A percentile compares a stretch with the other conserved stretches of the same genome.
Conservation (phyloP, 2,113 vertebrate species). For the Larimichthys polyactis region DNA sequence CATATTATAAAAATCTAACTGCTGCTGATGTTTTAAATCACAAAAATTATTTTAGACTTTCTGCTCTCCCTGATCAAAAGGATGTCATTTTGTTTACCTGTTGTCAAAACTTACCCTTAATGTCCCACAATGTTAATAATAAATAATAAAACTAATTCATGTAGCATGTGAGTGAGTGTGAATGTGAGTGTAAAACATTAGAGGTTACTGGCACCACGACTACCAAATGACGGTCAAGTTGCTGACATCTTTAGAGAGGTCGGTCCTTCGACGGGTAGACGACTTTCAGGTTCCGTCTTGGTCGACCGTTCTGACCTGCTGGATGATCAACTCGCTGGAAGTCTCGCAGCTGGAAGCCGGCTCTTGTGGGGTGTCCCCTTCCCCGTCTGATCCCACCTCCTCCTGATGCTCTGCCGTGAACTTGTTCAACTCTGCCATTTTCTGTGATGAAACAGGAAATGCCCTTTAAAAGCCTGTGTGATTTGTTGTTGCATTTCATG, state of each 20-base stretch:
- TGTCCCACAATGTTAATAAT: neutral
- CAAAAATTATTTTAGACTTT: neutral
- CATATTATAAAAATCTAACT: neutral
- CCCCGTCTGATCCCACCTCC: slow-evolving; percentile 79
- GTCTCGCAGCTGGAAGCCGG: fast-evolving
- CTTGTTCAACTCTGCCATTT: slow-evolving; percentile 95
- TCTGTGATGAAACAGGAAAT: slow-evolving; percentile 81
- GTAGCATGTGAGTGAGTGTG: slow-evolving; percentile 6
- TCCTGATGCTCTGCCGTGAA: slow-evolving; percentile 84
- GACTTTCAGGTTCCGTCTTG: slow-evolving; percentile 90
- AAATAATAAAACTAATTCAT: slow-evolving; percentile 16
- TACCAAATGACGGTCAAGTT: slow-evolving; percentile 89
- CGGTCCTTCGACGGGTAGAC: slow-evolving; percentile 96
- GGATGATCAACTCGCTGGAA: slow-evolving; percentile 82
- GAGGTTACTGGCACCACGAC: slow-evolving; percentile 16
- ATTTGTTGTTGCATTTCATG: neutral
- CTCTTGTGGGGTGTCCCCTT: slow-evolving; percentile 50
- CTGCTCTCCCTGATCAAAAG: neutral
- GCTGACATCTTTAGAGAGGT: slow-evolving; percentile 81
- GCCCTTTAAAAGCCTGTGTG: neutral
- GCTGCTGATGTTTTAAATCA: neutral
- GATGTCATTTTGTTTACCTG: neutral
- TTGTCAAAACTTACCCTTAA: slow-evolving; percentile 1
- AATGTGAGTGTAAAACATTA: slow-evolving; percentile 11
- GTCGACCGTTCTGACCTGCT: slow-evolving; percentile 93